Conservation (phyloP, 2,888 invertebrate species). For the Acanthosepion lycidas region DNA sequence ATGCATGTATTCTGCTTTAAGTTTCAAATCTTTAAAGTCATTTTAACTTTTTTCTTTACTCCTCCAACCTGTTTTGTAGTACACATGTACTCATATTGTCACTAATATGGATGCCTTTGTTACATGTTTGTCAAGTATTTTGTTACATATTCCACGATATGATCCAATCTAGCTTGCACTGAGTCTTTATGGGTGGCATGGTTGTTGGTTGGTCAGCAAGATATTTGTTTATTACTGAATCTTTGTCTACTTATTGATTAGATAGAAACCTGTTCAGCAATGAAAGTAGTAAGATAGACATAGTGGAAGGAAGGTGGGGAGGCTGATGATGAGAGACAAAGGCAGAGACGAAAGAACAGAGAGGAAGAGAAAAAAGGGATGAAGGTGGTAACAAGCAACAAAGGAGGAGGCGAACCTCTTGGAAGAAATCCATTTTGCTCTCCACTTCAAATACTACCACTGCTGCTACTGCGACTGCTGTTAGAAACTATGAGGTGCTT, state of each 20-base stretch:
- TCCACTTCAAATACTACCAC: not conserved
- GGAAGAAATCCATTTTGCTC: not conserved
- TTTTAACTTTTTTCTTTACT: not conserved
- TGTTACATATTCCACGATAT: not conserved
- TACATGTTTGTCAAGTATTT: too few species aligned
- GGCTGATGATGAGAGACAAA: not conserved
- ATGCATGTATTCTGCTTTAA: not conserved
- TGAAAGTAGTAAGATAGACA: not conserved
- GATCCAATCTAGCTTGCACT: not conserved
- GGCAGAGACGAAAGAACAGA: not conserved
- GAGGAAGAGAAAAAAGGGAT: not conserved
- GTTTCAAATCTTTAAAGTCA: not conserved
- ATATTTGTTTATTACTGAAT: conserved; percentile 3
- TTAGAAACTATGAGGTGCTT: not conserved
- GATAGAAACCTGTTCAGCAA: not conserved
- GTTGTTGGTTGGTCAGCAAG: not conserved
- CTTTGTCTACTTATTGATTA: not conserved
- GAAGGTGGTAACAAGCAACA: not conserved
- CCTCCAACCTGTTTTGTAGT: not conserved
- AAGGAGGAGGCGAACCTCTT: not conserved
- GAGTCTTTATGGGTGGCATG: not conserved
- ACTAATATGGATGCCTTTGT: not conserved
- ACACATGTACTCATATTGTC: not conserved
- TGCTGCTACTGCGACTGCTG: not conserved
- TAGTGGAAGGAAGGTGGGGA: not conserved